Evolutionary conservation across 1,140 invertebrate genomes (phyloP).

Genomic region (Nautilus pompilius): DNA sequence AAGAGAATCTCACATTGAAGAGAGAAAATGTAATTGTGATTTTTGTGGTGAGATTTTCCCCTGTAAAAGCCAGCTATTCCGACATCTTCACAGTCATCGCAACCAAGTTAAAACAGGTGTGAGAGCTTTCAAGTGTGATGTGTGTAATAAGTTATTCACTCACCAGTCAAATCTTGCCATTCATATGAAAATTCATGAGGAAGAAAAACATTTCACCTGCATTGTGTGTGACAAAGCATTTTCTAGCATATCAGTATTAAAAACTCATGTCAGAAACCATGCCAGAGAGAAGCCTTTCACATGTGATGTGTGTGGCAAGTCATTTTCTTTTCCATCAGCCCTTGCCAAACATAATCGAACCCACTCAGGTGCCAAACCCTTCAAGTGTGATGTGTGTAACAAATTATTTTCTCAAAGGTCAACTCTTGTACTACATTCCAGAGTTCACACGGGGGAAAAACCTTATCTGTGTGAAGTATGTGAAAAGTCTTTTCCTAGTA

Average conservation of each 20-base stretch:
- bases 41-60: no score
- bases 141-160: constrained; percentile 95
- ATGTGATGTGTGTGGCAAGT: constrained; percentile 87
- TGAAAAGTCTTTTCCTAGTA: constrained; percentile 53
- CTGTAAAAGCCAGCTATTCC: no score
- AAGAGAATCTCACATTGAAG: no score
- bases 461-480: constrained; percentile 50
- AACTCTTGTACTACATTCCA: constrained; percentile 48
- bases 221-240: constrained; percentile 96
- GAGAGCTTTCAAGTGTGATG: no score
- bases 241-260: constrained; percentile 97
- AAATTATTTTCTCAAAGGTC: constrained; percentile 53
- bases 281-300: constrained; percentile 97
- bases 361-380: constrained; percentile 24
- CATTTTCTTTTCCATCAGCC: constrained; percentile 64
- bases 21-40: no score
- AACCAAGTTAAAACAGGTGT: no score
- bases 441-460: constrained; percentile 54
- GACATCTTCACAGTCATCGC: no score
- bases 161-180: constrained; percentile 87
- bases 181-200: constrained; percentile 84
- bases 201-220: constrained; percentile 98
- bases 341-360: constrained; percentile 54
- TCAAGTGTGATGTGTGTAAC: constrained; percentile 33
- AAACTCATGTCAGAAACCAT: constrained; percentile 97